Evolutionary conservation across 2,797 vertebrate species (phyloP), one percentile per base, ranked within the genome.

Genomic region (Pangasius larnaudii): DNA sequence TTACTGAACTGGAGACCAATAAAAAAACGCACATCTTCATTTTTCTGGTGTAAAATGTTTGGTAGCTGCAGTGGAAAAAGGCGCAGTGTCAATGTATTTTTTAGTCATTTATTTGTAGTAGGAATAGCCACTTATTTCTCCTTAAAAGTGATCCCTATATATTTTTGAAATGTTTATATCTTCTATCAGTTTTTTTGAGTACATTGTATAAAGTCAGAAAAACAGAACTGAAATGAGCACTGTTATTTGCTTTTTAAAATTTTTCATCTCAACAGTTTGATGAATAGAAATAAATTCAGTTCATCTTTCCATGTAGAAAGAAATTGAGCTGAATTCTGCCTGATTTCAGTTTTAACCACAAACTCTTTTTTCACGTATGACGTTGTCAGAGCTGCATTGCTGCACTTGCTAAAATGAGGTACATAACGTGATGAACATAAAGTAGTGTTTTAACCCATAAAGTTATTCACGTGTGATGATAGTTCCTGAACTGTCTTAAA

Each of bases 61-160:
- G 27, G 22, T 24, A 80, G 56, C 24, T 83, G 80, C 58, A 83
- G 59, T 65, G 59, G 80, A 30, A 46, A 63, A 65, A 10, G 2
- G 33, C 10, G 2, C 22, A 81, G 3, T 30, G 13, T 24, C 56
- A 61, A 1, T 79, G 0, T 79, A 36, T 36, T 36, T 78, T 49
- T 18, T 33, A 53, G n/a, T 30, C 74, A 74, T 30, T 53, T 18
- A 51, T 53, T 53, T 53, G 75, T 27, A 81, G 33, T 61, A 42
- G 22, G 56, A 81, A 81, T 18, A 27, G 56, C 36, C 7, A 22
- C 78, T 81, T 80, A 80, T 59, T 36, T 80, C 78, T 59, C 78
- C 78, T 36, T 24, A 80, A 39, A 58, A 59, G 8, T 24, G 19
- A 56, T 22, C 5, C 22, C 10, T 56, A 5, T 39, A 59, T 14